Evolutionary conservation across 1,140 invertebrate genomes (phyloP).

Genomic region (Holotrichia oblita): DNA sequence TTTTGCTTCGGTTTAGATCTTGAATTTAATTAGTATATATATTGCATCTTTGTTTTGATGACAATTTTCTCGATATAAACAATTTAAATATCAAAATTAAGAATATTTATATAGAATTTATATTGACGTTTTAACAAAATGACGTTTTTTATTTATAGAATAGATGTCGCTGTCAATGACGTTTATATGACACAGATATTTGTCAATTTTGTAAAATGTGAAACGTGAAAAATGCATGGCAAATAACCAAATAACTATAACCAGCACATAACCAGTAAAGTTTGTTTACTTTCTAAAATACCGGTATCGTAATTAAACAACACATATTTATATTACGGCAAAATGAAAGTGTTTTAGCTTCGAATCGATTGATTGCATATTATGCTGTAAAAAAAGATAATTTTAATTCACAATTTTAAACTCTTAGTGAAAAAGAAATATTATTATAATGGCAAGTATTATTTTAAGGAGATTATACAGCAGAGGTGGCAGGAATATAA

Average conservation of each 20-base stretch:
- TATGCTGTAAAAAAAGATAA: background rate
- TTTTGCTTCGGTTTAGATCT: too few species aligned
- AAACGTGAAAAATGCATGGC: background rate
- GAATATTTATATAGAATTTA: too few species aligned
- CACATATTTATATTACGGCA: constrained; percentile 17
- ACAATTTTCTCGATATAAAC: too few species aligned
- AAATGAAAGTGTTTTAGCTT: background rate
- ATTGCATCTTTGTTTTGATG: too few species aligned
- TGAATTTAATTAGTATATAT: too few species aligned
- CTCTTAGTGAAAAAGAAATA: background rate
- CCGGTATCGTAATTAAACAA: background rate
- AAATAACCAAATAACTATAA: too few species aligned
- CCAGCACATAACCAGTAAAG: constrained; percentile 21
- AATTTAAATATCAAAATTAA: too few species aligned
- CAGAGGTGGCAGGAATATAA: background rate
- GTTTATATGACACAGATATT: background rate
- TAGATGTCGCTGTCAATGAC: background rate
- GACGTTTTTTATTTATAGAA: too few species aligned
- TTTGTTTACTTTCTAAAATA: background rate
- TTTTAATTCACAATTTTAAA: constrained; percentile 29
- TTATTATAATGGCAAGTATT: constrained; percentile 38
- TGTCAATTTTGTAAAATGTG: background rate
- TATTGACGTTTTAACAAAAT: too few species aligned
- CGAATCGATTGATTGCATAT: background rate
- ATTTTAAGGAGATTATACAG: constrained; percentile 31